A percentile compares a stretch with the other conserved stretches of the same genome.
phyloP scores from a whole-genome alignment of 1,140 invertebrate genomes.

The Goniozus legneri region DNA sequence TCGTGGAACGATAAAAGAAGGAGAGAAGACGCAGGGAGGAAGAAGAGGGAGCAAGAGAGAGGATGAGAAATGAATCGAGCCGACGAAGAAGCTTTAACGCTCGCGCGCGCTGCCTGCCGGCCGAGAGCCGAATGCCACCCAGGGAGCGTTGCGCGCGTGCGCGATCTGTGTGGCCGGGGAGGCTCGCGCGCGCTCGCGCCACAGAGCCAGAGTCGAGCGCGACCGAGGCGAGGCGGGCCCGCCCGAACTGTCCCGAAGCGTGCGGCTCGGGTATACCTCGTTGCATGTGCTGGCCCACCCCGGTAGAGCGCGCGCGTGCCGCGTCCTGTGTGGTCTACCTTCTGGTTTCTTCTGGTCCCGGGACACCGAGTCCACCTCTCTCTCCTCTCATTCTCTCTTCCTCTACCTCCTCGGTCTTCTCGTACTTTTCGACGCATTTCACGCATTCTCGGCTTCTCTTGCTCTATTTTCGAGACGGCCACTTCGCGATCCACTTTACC shows the following conservation, averaged over 20 bases:
- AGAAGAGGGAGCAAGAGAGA: conserved; percentile 11
- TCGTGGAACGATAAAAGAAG: conserved; percentile 18
- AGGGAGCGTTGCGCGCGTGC: conserved; percentile 54
- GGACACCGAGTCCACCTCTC: conserved; percentile 5
- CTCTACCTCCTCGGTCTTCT: neutral
- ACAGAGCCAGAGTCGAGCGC: conserved; percentile 34
- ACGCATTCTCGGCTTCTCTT: conserved; percentile 32
- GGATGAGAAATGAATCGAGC: no score
- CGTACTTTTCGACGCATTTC: neutral
- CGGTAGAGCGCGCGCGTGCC: conserved; percentile 57
- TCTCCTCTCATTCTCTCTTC: conserved; percentile 3
- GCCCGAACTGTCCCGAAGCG: conserved; percentile 39
- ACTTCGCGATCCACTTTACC: no score
- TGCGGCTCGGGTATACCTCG: no score
- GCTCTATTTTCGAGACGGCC: no score
- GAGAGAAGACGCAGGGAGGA: conserved; percentile 14
- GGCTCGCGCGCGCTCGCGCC: no score
- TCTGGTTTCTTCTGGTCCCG: no score
- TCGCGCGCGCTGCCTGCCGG: conserved; percentile 35
- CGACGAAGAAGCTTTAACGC: conserved; percentile 21
- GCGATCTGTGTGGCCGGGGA: conserved; percentile 54
- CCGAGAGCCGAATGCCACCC: conserved; percentile 53
- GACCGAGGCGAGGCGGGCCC: conserved; percentile 34
- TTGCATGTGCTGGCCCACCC: conserved; percentile 49
- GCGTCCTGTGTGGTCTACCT: conserved; percentile 56